A percentile compares a stretch with the other conserved stretches of the same genome.
Evolutionary conservation across 2,797 vertebrate genomes (phyloP).

Genomic region (Acanthurus leucopareius): DNA sequence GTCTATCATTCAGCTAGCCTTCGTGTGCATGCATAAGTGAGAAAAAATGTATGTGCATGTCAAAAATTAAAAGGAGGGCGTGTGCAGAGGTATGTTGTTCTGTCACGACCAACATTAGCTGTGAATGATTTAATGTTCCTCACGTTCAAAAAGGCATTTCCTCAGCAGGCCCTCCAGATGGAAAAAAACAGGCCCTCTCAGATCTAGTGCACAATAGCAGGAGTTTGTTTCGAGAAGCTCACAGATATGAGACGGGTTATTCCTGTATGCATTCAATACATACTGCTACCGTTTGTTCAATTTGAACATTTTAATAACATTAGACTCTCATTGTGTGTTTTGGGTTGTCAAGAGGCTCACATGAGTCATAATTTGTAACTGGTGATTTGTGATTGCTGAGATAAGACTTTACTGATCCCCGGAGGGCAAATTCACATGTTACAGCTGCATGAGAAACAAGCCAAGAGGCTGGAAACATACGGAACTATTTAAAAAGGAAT

Average conservation of each 20-base stretch:
- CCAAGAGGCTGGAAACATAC: not conserved
- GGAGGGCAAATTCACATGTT: slow-evolving; percentile 24
- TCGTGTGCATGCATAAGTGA: not conserved
- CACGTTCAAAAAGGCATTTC: slow-evolving; percentile 64
- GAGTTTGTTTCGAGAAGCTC: not conserved
- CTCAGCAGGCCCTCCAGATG: slow-evolving; percentile 8
- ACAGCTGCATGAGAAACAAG: slow-evolving; percentile 24
- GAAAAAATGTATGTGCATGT: not conserved
- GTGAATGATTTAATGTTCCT: slow-evolving; percentile 72
- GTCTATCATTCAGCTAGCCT: not conserved
- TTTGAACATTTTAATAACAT: not conserved
- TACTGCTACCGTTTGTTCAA: not conserved
- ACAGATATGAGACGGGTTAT: not conserved
- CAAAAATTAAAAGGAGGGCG: slow-evolving; percentile 38
- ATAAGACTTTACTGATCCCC: slow-evolving; percentile 41
- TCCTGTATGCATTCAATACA: slow-evolving; percentile 1
- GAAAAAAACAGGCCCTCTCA: slow-evolving; percentile 7
- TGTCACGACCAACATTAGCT: slow-evolving; percentile 61
- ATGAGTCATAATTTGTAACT: slow-evolving; percentile 45
- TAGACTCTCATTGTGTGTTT: slow-evolving; percentile 9
- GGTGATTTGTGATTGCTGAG: slow-evolving; percentile 39
- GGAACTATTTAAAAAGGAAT: not conserved
- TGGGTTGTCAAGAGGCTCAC: slow-evolving; percentile 5
- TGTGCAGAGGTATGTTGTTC: slow-evolving; percentile 69
- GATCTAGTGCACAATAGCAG: slow-evolving; percentile 5